Evolutionary conservation across 1,140 invertebrate genomes (phyloP).

Genomic region (Pollicipes pollicipes): DNA sequence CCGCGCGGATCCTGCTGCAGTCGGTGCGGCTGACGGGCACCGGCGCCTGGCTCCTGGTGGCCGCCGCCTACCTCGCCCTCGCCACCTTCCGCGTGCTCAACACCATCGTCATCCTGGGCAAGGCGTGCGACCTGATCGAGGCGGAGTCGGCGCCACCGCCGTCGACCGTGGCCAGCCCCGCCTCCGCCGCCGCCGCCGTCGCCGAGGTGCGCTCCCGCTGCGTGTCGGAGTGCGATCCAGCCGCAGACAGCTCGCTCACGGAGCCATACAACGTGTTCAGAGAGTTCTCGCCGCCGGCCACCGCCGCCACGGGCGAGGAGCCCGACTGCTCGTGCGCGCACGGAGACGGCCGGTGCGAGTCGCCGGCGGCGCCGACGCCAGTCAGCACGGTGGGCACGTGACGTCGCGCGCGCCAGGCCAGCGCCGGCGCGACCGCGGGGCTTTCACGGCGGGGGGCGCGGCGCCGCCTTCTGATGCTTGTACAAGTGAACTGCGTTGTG

Average conservation of each 20-base stretch:
- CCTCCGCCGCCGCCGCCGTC: too few species aligned
- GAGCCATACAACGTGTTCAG: constrained; percentile 5
- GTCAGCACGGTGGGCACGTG: background rate
- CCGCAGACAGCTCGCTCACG: background rate
- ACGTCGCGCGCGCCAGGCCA: background rate
- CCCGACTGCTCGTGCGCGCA: background rate
- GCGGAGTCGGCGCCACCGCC: background rate
- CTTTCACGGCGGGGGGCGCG: too few species aligned
- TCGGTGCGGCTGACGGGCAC: constrained; percentile 41
- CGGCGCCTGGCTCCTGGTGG: constrained; percentile 42
- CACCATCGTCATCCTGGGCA: constrained; percentile 70
- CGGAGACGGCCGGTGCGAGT: background rate
- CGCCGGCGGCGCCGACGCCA: background rate
- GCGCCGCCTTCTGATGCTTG: too few species aligned
- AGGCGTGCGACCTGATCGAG: constrained; percentile 62
- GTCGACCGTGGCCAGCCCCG: background rate
- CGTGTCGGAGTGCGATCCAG: background rate
- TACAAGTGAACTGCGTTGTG: too few species aligned
- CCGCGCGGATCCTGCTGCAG: constrained; percentile 59
- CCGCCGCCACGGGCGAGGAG: background rate
- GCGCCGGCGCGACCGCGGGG: too few species aligned
- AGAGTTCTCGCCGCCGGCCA: background rate
- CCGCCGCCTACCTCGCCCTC: constrained; percentile 60
- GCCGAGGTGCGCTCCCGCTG: background rate
- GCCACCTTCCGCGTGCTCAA: constrained; percentile 63